phyloP scores from a whole-genome alignment of 2,113 vertebrate genomes.

The Andinoacara biseriatus region DNA sequence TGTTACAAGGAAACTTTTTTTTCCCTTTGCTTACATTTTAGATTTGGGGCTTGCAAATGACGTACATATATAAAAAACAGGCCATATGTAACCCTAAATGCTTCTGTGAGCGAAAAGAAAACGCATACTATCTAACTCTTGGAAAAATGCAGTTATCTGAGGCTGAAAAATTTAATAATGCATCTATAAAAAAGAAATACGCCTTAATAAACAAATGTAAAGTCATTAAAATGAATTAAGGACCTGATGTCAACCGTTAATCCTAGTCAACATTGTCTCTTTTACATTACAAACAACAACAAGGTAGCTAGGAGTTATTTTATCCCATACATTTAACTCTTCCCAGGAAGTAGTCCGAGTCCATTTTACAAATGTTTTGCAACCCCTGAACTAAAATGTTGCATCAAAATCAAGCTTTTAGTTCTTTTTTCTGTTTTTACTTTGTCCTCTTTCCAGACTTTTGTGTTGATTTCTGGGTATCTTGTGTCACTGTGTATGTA shows the following conservation, averaged over 20 bases:
- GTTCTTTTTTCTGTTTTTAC: conserved; percentile 43
- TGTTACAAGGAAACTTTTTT: conserved; percentile 51
- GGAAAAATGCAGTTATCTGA: conserved; percentile 51
- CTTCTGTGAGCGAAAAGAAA: conserved; percentile 61
- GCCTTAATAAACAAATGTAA: conserved; percentile 81
- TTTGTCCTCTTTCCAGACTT: conserved; percentile 55
- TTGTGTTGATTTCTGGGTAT: conserved; percentile 71
- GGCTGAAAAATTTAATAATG: conserved; percentile 45
- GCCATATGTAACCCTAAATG: conserved; percentile 73
- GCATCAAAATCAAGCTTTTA: conserved; percentile 71
- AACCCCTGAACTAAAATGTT: conserved; percentile 63
- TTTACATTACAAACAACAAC: conserved; percentile 59
- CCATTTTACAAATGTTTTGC: conserved; percentile 56
- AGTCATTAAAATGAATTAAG: conserved; percentile 61
- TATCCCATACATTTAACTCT: conserved; percentile 59
- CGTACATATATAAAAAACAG: conserved; percentile 62
- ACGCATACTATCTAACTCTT: conserved; percentile 62
- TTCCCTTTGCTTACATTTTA: conserved; percentile 67
- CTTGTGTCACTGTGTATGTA: conserved; percentile 77
- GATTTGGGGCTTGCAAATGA: conserved; percentile 77
- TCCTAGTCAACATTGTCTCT: conserved; percentile 51
- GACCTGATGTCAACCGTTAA: conserved; percentile 75
- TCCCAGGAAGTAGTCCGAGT: conserved; percentile 58
- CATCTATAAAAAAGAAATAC: conserved; percentile 70
- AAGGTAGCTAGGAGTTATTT: conserved; percentile 59